These are phyloP conservation scores for Penelope pileata DNA, from an alignment of 2,113 vertebrate species.

Conservation along the genomic window DNA sequence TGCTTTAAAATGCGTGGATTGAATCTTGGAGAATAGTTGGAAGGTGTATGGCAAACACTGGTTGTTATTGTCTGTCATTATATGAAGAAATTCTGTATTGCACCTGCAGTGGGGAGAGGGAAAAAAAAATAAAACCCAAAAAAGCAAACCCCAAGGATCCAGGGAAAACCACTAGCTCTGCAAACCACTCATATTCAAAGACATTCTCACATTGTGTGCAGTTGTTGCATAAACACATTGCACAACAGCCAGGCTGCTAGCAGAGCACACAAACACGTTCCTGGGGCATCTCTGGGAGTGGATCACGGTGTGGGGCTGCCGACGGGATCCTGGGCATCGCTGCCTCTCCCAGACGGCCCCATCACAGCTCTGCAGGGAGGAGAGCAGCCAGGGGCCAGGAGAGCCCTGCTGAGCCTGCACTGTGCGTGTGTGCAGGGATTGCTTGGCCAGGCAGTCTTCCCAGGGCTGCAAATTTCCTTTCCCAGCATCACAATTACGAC, in stretches of 20 bases:
- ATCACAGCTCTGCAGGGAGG: not conserved
- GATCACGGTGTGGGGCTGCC: not conserved
- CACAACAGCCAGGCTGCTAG: slow-evolving; percentile 7
- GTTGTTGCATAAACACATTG: not conserved
- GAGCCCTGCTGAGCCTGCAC: not conserved
- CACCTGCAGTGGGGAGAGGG: not conserved
- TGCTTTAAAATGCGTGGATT: not conserved
- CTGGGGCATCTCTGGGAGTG: not conserved
- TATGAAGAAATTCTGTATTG: not conserved
- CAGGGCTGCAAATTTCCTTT: not conserved
- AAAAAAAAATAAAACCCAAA: not conserved
- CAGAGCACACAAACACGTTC: not conserved
- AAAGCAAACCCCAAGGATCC: not conserved
- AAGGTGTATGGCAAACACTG: not conserved
- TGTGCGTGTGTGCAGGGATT: fast-evolving
- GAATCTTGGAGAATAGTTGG: not conserved
- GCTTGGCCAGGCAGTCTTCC: not conserved
- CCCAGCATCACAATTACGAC: not conserved
- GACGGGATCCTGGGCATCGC: not conserved
- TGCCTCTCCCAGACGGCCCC: not conserved
- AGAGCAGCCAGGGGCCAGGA: not conserved
- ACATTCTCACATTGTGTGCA: not conserved
- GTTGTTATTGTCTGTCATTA: not conserved
- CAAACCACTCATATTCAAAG: not conserved
- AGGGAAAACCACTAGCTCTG: not conserved